Evolutionary conservation across 2,797 vertebrate species (phyloP).

Genomic region (Alcedo atthis): DNA sequence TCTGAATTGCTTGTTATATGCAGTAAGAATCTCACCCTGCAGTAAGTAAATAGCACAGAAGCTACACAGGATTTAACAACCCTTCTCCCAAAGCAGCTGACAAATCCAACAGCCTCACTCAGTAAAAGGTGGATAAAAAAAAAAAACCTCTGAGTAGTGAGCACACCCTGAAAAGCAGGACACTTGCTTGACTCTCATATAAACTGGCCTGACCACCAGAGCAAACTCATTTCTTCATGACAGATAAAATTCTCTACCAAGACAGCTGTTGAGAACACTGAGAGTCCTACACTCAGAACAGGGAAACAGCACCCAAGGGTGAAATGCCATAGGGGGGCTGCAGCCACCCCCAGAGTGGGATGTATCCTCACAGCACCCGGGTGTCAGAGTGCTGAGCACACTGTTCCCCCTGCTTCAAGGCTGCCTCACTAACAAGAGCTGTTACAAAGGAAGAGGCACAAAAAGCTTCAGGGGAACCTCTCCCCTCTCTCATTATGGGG

Average conservation of each 20-base stretch:
- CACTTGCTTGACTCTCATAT: neutral
- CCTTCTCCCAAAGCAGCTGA: neutral
- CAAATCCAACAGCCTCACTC: neutral
- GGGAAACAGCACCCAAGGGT: fast-evolving
- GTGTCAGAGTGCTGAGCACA: neutral
- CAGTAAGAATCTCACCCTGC: neutral
- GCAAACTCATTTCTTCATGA: neutral
- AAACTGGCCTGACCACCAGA: neutral
- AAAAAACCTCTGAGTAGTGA: neutral
- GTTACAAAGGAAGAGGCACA: neutral
- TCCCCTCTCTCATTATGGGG: neutral
- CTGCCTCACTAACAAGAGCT: neutral
- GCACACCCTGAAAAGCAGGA: neutral
- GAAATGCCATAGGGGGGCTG: neutral
- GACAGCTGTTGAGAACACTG: neutral
- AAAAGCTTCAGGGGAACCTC: neutral
- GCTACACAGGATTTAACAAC: neutral
- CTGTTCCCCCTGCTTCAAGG: neutral
- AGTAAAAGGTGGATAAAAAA: neutral
- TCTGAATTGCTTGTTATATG: neutral
- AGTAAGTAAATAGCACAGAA: neutral
- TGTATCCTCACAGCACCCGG: neutral
- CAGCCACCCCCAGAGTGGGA: neutral
- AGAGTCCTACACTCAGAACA: neutral
- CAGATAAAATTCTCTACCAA: neutral